Evolutionary conservation across 2,888 invertebrate genomes (phyloP).

Genomic region (Auanema freiburgensis): DNA sequence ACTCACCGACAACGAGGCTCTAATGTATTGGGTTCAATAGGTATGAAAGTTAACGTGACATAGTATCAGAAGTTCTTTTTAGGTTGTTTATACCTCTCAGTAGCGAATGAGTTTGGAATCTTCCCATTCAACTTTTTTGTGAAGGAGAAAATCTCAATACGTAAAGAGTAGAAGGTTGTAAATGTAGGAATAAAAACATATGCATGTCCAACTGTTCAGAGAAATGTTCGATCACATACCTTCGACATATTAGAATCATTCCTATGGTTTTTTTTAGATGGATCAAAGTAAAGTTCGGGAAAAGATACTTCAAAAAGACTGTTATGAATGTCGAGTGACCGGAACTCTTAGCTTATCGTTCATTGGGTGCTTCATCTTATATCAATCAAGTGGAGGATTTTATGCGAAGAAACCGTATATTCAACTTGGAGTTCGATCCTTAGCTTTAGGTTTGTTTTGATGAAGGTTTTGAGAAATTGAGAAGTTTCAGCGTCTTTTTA

Average conservation of each 20-base stretch:
- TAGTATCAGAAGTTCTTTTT: neutral
- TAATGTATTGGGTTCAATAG: conserved; percentile 12
- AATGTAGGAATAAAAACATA: neutral
- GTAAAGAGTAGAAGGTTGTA: neutral
- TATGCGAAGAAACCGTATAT: conserved; percentile 1
- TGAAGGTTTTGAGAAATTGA: neutral
- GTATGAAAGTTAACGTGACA: neutral
- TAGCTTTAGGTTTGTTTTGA: conserved; percentile 2
- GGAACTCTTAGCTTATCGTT: neutral
- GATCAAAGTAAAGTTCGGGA: neutral
- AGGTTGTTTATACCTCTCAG: conserved; percentile 21
- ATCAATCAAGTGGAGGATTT: conserved; percentile 5
- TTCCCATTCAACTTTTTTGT: conserved; percentile 27
- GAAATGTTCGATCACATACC: neutral
- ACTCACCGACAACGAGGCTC: conserved; percentile 17
- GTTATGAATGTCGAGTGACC: conserved; percentile 7
- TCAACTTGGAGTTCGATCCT: neutral
- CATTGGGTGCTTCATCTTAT: neutral
- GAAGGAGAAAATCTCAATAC: conserved; percentile 11
- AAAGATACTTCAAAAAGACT: conserved; percentile 11
- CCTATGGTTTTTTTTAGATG: neutral
- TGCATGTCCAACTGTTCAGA: neutral
- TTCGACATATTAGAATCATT: neutral
- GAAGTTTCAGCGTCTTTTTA: conserved; percentile 8
- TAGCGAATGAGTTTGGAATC: conserved; percentile 24